phyloP scores from a whole-genome alignment of 64 coral and sea anemone species.

The Anthopleura sola region DNA sequence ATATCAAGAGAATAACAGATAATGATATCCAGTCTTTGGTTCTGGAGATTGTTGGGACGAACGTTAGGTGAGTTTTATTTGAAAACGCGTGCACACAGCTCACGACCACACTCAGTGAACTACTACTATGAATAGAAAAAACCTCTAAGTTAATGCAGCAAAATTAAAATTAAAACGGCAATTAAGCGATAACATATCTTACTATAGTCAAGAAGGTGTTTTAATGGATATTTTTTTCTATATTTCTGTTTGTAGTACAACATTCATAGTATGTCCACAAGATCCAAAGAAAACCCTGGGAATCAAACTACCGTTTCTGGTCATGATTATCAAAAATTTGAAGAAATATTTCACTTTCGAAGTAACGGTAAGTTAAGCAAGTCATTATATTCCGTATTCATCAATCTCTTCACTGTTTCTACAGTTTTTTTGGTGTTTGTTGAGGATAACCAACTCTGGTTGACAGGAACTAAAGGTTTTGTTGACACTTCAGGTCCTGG shows the following conservation, averaged over 20 bases:
- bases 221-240: background rate
- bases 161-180: background rate
- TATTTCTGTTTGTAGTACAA: conserved; percentile 64
- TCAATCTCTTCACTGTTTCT: background rate
- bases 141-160: background rate
- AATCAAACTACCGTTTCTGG: conserved; percentile 97
- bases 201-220: background rate
- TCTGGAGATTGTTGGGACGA: conserved; percentile 98
- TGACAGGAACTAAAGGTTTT: conserved; percentile 46
- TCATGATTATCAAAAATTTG: conserved; percentile 99
- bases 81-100: background rate
- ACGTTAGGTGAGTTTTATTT: conserved; percentile 82
- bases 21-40: conserved; percentile 98
- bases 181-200: background rate
- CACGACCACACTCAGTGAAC: no score
- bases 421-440: conserved; percentile 1
- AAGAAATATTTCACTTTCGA: conserved; percentile 99
- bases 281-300: conserved; percentile 91
- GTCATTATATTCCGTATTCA: background rate
- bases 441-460: background rate
- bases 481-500: conserved; percentile 99
- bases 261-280: conserved; percentile 87
- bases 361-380: conserved; percentile 79
- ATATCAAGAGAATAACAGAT: conserved; percentile 99
- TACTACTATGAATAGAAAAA: background rate